Percentiles rank a stretch among this genome's conserved stretches.
These are phyloP conservation scores for Myoxocephalus aenaeus DNA, from an alignment of 2,797 vertebrate genomes.

Conservation along the genomic window DNA sequence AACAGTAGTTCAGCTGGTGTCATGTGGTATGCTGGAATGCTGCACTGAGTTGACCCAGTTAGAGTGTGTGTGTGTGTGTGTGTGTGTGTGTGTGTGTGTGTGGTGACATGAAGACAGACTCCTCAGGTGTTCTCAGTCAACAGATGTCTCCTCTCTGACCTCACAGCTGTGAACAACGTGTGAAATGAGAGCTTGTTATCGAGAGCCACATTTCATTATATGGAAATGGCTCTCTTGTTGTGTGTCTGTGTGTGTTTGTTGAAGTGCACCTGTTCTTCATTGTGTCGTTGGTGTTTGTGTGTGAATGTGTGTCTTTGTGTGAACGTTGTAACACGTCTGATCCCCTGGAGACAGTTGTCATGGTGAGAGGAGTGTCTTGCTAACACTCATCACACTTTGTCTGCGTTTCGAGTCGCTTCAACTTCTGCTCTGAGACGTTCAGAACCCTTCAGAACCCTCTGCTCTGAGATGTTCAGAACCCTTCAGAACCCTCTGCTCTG, in stretches of 20 bases:
- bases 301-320: not conserved
- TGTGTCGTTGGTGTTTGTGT: not conserved
- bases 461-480: no score
- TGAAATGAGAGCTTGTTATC: conserved; percentile 41
- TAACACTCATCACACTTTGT: no score
- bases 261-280: not conserved
- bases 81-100: conserved; percentile 25
- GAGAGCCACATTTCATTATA: not conserved
- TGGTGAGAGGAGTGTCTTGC: no score
- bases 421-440: no score
- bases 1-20: conserved; percentile 51
- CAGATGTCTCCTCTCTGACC: conserved; percentile 60
- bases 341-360: no score
- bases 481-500: no score
- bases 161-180: conserved; percentile 54
- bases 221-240: not conserved
- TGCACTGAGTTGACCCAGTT: conserved; percentile 66
- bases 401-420: no score
- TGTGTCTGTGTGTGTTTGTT: not conserved
- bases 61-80: conserved; percentile 32
- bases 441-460: no score
- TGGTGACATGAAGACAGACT: conserved; percentile 42
- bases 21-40: conserved; percentile 40
- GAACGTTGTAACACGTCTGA: no score
- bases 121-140: conserved; percentile 63